Conservation (phyloP, 2,113 vertebrate genomes). For the Oreochromis spilurus region DNA sequence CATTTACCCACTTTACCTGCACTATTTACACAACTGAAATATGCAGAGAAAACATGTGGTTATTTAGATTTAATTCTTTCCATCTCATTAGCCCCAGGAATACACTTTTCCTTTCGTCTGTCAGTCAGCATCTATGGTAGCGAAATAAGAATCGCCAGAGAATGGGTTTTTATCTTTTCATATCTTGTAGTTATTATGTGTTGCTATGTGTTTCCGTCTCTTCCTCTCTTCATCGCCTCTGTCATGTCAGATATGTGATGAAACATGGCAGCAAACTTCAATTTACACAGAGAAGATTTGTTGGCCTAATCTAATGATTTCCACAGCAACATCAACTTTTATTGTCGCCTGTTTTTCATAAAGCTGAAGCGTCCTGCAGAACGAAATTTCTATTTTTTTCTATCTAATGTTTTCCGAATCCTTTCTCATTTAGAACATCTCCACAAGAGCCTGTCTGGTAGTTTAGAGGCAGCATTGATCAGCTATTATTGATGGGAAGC, state of each 20-base stretch:
- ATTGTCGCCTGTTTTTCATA: background rate
- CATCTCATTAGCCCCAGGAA: background rate
- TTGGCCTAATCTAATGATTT: background rate
- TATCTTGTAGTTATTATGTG: slow-evolving; percentile 23
- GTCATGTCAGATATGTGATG: slow-evolving; percentile 17
- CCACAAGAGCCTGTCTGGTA: slow-evolving; percentile 19
- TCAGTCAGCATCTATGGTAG: background rate
- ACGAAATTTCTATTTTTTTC: rapidly evolving
- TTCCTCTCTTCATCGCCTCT: background rate
- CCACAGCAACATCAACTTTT: background rate
- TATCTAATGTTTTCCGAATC: background rate
- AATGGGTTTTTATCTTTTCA: slow-evolving; percentile 18
- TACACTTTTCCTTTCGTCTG: background rate
- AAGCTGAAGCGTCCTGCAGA: background rate
- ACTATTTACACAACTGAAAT: background rate
- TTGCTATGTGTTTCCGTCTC: background rate
- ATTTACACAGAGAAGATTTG: slow-evolving; percentile 1
- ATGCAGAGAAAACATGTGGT: background rate
- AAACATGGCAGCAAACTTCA: background rate
- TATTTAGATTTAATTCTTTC: background rate
- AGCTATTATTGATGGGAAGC: slow-evolving; percentile 42
- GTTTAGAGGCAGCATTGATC: slow-evolving; percentile 44
- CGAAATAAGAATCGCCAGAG: background rate
- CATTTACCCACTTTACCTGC: background rate
- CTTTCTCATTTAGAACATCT: background rate